Evolutionary conservation across 2,888 invertebrate genomes (phyloP).

Genomic region (Anorthoa munda): DNA sequence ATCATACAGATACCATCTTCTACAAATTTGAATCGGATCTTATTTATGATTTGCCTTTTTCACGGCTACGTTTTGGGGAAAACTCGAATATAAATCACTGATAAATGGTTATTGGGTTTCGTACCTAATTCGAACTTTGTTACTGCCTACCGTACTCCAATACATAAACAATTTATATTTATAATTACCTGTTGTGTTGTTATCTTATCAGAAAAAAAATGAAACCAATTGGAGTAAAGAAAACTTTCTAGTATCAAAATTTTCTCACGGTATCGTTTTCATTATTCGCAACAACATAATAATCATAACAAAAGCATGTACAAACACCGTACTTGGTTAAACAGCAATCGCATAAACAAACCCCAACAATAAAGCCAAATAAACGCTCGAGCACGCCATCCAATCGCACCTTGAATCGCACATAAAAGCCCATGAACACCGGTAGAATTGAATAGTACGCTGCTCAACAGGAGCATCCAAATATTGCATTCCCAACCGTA

Average conservation of each 20-base stretch:
- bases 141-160: slow-evolving; percentile 71
- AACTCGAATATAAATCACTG: slow-evolving; percentile 89
- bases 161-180: slow-evolving; percentile 66
- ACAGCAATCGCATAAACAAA: slow-evolving; percentile 91
- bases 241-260: slow-evolving; percentile 68
- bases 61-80: slow-evolving; percentile 90
- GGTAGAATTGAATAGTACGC: slow-evolving; percentile 89
- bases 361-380: slow-evolving; percentile 91
- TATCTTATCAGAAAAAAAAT: slow-evolving; percentile 71
- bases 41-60: slow-evolving; percentile 91
- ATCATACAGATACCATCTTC: slow-evolving; percentile 91
- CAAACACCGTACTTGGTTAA: slow-evolving; percentile 90
- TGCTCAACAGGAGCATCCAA: slow-evolving; percentile 87
- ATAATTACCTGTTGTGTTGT: slow-evolving; percentile 49
- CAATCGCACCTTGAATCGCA: slow-evolving; percentile 91
- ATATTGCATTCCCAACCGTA: slow-evolving; percentile 88
- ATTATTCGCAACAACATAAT: slow-evolving; percentile 88
- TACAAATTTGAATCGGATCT: slow-evolving; percentile 92
- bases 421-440: slow-evolving; percentile 90
- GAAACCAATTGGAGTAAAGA: slow-evolving; percentile 67
- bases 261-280: slow-evolving; percentile 82
- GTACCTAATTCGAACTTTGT: slow-evolving; percentile 84
- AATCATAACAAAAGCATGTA: slow-evolving; percentile 90
- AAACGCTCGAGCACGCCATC: slow-evolving; percentile 91
- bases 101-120: slow-evolving; percentile 87